Percentiles rank a stretch among this genome's conserved stretches.
These are phyloP conservation scores for Jacana jacana DNA, from an alignment of 2,113 vertebrate genomes.

Conservation along the genomic window DNA sequence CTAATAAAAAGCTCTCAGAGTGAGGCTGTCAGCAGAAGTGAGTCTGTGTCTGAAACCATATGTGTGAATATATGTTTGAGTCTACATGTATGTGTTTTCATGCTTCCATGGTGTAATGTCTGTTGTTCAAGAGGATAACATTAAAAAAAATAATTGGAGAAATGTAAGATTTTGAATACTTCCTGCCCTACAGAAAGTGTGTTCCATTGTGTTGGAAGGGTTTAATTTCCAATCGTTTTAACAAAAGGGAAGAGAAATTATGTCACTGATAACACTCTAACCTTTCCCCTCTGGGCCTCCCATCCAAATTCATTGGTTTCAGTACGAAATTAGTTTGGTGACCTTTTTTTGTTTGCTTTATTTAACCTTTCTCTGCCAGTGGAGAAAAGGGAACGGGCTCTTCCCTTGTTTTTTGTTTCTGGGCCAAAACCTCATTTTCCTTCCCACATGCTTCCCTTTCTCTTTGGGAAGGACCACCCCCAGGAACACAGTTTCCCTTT, in stretches of 20 bases:
- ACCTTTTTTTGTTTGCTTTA: constrained; percentile 23
- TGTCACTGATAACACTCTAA: constrained; percentile 41
- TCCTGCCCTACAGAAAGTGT: background rate
- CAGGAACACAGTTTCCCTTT: background rate
- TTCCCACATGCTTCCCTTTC: background rate
- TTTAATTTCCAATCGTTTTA: constrained; percentile 60
- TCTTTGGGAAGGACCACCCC: background rate
- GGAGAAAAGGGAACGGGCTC: background rate
- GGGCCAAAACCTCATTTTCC: background rate
- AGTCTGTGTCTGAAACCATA: constrained; percentile 35
- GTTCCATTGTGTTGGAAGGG: constrained; percentile 15
- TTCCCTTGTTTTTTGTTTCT: background rate
- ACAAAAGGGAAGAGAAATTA: constrained; percentile 22
- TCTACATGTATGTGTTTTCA: constrained; percentile 57
- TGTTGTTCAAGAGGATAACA: background rate
- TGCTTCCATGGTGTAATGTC: constrained; percentile 55
- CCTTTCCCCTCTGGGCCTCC: constrained; percentile 57
- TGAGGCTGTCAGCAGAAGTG: background rate
- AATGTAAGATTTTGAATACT: background rate
- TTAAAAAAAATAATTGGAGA: background rate
- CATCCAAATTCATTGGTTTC: constrained; percentile 67
- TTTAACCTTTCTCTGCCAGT: constrained; percentile 39
- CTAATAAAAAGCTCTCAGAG: background rate
- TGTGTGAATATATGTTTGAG: constrained; percentile 54
- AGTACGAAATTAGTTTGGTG: constrained; percentile 60